These are phyloP conservation scores for Xiphorhynchus elegans DNA, from an alignment of 2,113 vertebrate genomes.

Conservation along the genomic window DNA sequence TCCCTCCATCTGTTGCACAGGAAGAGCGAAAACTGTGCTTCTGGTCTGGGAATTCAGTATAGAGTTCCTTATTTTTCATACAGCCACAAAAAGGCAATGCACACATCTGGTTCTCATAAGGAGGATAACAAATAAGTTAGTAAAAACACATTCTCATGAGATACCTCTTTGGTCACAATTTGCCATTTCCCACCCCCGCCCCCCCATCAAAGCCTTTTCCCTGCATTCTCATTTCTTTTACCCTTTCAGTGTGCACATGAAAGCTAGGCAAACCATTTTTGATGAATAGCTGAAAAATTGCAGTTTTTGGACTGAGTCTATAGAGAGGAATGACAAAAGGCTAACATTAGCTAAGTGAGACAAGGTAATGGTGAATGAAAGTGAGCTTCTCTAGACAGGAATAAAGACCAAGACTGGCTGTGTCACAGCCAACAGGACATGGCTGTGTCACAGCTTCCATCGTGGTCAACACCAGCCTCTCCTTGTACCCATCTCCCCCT, in stretches of 20 bases:
- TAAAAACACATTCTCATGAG: not conserved
- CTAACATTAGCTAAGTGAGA: not conserved
- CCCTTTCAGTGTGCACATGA: not conserved
- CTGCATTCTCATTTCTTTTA: not conserved
- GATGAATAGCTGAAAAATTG: not conserved
- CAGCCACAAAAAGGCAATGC: not conserved
- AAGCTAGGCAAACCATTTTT: not conserved
- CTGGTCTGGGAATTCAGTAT: not conserved
- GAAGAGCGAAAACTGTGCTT: not conserved
- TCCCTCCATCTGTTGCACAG: not conserved
- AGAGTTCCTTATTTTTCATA: not conserved
- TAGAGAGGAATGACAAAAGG: not conserved
- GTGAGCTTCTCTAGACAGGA: not conserved
- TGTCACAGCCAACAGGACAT: not conserved
- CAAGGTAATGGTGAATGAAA: not conserved
- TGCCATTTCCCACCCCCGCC: not conserved
- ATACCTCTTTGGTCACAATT: not conserved
- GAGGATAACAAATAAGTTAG: not conserved
- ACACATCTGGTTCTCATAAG: constrained; percentile 24
- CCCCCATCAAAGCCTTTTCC: not conserved
- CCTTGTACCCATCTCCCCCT: not conserved
- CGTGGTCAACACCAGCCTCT: not conserved
- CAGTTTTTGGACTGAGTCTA: not conserved
- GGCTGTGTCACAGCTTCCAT: not conserved
- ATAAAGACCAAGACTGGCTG: not conserved